Evolutionary conservation across 2,797 vertebrate genomes (phyloP).

Genomic region (Acrocephalus scirpaceus): DNA sequence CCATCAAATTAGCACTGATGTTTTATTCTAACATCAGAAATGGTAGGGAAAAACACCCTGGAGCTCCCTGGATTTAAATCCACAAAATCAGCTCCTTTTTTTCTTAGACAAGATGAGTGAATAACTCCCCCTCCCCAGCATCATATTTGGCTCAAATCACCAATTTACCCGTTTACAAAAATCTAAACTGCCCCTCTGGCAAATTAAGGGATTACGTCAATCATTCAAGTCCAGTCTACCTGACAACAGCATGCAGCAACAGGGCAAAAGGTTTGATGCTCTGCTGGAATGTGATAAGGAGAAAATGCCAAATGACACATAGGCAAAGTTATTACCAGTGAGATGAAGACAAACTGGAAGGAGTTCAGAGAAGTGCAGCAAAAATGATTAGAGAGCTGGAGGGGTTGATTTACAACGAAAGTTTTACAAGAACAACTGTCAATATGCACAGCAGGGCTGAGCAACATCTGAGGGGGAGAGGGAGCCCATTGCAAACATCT

Average conservation of each 20-base stretch:
- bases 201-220: slow-evolving; percentile 64
- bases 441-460: slow-evolving; percentile 56
- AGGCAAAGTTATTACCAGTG: slow-evolving; percentile 46
- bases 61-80: slow-evolving; percentile 45
- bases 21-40: slow-evolving; percentile 44
- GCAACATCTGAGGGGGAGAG: slow-evolving; percentile 27
- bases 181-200: slow-evolving; percentile 38
- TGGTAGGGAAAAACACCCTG: neutral
- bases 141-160: slow-evolving; percentile 56
- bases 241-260: slow-evolving; percentile 50
- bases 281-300: slow-evolving; percentile 69
- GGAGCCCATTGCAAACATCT: neutral
- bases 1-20: slow-evolving; percentile 22
- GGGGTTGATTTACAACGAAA: slow-evolving; percentile 64
- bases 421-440: slow-evolving; percentile 51
- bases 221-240: slow-evolving; percentile 55
- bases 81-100: slow-evolving; percentile 33
- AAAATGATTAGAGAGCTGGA: slow-evolving; percentile 70
- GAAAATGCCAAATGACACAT: slow-evolving; percentile 63
- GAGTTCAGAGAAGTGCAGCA: slow-evolving; percentile 67
- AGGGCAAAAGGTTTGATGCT: slow-evolving; percentile 65
- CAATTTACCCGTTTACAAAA: slow-evolving; percentile 51
- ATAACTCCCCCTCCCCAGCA: neutral
- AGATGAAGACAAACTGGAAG: slow-evolving; percentile 67
- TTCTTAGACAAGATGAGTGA: slow-evolving; percentile 49